Evolutionary conservation across 2,888 invertebrate species (phyloP), one percentile per base, ranked within the genome.

Genomic region (Cosmopolites sordidus): DNA sequence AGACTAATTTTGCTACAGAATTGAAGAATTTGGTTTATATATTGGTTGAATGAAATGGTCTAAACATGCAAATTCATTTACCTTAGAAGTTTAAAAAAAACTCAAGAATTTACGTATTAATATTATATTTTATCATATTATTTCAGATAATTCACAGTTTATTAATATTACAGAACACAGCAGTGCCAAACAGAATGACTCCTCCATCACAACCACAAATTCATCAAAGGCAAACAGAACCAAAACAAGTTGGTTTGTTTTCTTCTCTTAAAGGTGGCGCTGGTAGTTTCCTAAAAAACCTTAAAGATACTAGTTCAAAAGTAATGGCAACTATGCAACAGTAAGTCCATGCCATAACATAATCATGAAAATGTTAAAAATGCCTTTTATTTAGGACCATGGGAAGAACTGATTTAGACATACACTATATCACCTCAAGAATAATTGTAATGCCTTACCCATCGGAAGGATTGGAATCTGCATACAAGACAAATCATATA

Each of bases 311-410:
- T 0, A 94, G 96, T 15, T 88, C 87, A 30, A 96, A 95, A 79
- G 94, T 98, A 38, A 95, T 97, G 87, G 93, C 96, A 72, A 92
- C 94, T 30, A 92, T 97, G 60, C 93, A 93, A 72, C 92, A 92
- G 82, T 87, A 70, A 81, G 83, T 50, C 8, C n/a, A n/a, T n/a
- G n/a, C 3, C 22, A 5, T 22, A 22, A 5, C 8, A 22, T 5
- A 22, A 3, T 22, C 22, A 22, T 33, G 12, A 33, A 33, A 22
- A 22, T 22, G 22, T 8, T 22, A 8, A 5, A 37, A 8, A 37
- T 37, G 37, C 11, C 37, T 37, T 37, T n/a, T n/a, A 16, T 8
- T 16, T 5, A 16, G 40, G 16, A 40, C 16, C 41, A 92, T 93
- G 74, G 89, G 87, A 27, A 80, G 90, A 63, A 86, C 85, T 44